Evolutionary conservation across 2,888 invertebrate species (phyloP).

Genomic region (Carterocephalus palaemon): DNA sequence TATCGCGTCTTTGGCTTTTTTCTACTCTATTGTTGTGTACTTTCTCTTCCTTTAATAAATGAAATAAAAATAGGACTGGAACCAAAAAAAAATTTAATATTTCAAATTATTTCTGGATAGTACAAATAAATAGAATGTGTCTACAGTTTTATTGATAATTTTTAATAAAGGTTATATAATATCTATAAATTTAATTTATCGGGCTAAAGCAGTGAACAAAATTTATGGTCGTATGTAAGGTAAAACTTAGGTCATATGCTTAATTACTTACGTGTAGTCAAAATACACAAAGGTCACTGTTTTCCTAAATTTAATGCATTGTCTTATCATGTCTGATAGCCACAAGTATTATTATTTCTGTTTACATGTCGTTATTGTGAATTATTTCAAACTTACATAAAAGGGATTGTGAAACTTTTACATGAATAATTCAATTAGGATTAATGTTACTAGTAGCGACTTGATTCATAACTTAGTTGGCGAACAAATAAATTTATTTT

Average conservation of each 20-base stretch:
- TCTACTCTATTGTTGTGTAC: constrained; percentile 38
- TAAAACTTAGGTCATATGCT: neutral
- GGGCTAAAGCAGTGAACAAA: too few relatives aligned
- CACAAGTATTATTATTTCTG: constrained; percentile 36
- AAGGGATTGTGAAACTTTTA: constrained; percentile 11
- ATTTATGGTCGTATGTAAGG: neutral
- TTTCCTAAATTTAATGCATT: constrained; percentile 65
- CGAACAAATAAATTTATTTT: too few relatives aligned
- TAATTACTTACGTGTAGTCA: constrained; percentile 58
- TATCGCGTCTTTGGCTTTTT: constrained; percentile 44
- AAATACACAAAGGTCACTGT: constrained; percentile 56
- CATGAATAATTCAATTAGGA: constrained; percentile 15
- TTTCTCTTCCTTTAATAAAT: constrained; percentile 51
- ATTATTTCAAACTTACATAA: constrained; percentile 11
- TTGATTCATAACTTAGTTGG: too few relatives aligned
- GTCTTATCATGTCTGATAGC: constrained; percentile 69
- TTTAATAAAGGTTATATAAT: constrained; percentile 18
- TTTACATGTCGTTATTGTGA: constrained; percentile 52
- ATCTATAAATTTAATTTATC: neutral
- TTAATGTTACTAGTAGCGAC: too few relatives aligned
- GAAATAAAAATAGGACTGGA: constrained; percentile 58
- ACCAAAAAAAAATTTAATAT: constrained; percentile 30
- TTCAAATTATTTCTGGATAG: neutral
- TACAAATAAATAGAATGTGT: neutral
- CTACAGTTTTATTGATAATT: constrained; percentile 8